A percentile compares a stretch with the other conserved stretches of the same genome.
Evolutionary conservation across 2,113 vertebrate species (phyloP).

Genomic region (Leptobrachium leishanense): DNA sequence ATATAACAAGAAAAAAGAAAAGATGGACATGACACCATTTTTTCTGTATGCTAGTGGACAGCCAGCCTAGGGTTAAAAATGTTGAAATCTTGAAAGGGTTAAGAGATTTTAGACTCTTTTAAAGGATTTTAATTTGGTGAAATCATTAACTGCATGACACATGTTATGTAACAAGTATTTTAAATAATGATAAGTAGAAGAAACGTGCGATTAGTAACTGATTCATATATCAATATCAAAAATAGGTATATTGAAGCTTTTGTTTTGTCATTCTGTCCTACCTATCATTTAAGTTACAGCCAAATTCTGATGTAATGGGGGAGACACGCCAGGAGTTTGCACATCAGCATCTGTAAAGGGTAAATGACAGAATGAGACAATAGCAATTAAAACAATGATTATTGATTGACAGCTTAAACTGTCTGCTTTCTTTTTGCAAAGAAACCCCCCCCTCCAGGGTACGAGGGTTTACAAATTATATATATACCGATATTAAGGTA

Average conservation of each 20-base stretch:
- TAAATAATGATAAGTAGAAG: not conserved
- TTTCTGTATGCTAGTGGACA: too few relatives aligned
- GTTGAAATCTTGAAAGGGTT: too few relatives aligned
- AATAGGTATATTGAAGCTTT: slow-evolving; percentile 14
- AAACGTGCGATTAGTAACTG: not conserved
- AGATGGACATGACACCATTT: too few relatives aligned
- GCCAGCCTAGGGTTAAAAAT: too few relatives aligned
- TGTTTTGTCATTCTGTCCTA: slow-evolving; percentile 29
- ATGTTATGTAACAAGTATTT: too few relatives aligned
- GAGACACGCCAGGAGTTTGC: slow-evolving; percentile 37
- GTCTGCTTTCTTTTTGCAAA: slow-evolving; percentile 48
- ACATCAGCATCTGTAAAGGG: slow-evolving; percentile 44
- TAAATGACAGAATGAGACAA: slow-evolving; percentile 51
- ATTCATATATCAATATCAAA: slow-evolving; percentile 15
- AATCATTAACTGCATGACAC: too few relatives aligned
- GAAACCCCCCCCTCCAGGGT: not conserved
- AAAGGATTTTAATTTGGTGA: too few relatives aligned
- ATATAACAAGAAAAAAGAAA: too few relatives aligned
- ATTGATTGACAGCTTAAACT: slow-evolving; percentile 53
- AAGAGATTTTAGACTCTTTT: too few relatives aligned
- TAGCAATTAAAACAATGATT: slow-evolving; percentile 44
- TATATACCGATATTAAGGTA: slow-evolving; percentile 51
- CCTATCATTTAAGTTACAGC: slow-evolving; percentile 36
- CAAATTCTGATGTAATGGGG: slow-evolving; percentile 38
- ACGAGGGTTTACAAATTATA: slow-evolving; percentile 54